Evolutionary conservation across 2,113 vertebrate genomes (phyloP).

Genomic region (Marmota flaviventris): DNA sequence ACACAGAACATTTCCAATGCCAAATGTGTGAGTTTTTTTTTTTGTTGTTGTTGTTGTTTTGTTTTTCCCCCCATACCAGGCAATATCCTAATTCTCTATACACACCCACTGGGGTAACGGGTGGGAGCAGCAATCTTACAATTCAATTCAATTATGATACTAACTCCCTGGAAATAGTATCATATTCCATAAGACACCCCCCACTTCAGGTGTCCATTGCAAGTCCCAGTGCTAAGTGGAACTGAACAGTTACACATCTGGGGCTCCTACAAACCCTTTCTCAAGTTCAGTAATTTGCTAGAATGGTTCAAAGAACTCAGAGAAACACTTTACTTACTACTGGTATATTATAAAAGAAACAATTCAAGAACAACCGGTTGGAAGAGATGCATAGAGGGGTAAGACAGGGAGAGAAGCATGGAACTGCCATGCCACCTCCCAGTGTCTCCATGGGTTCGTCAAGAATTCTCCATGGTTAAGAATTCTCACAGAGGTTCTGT

Average conservation of each 20-base stretch:
- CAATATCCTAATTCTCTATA: background rate
- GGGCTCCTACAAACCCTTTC: background rate
- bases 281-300: background rate
- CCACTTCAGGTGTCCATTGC: background rate
- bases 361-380: background rate
- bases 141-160: background rate
- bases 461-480: background rate
- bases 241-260: background rate
- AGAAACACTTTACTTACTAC: background rate
- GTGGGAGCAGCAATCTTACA: no score
- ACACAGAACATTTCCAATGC: background rate
- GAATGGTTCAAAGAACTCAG: background rate
- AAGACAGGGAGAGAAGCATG: background rate
- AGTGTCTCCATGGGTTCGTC: no score
- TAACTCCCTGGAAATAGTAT: background rate
- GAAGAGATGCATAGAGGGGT: background rate
- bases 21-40: background rate
- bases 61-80: background rate
- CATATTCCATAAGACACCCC: background rate
- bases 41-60: background rate
- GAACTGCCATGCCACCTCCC: background rate
- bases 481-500: background rate
- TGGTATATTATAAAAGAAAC: background rate
- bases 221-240: no score
- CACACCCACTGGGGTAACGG: background rate